Evolutionary conservation across 2,797 vertebrate species (phyloP).

Genomic region (Streptopelia turtur): DNA sequence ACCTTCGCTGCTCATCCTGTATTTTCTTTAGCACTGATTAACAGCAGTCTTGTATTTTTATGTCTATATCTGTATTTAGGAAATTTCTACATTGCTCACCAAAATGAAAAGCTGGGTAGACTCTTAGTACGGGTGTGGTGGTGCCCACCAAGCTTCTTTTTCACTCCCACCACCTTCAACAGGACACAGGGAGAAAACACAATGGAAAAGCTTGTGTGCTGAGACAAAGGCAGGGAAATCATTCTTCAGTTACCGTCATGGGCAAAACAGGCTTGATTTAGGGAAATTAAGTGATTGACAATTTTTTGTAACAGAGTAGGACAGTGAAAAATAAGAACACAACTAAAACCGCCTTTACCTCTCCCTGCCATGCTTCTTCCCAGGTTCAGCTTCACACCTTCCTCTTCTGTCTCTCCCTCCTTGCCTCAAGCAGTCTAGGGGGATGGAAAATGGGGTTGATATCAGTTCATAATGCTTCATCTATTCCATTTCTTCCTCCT

Average conservation of each 20-base stretch:
- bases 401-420: not conserved
- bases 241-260: accelerated
- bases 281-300: not conserved
- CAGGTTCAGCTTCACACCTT: not conserved
- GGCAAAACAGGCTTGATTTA: not conserved
- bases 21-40: not conserved
- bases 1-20: not conserved
- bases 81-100: accelerated
- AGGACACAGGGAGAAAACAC: not conserved
- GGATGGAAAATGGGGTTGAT: not conserved
- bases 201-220: not conserved
- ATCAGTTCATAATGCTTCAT: not conserved
- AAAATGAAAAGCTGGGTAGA: not conserved
- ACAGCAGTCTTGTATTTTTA: not conserved
- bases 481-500: not conserved
- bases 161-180: accelerated
- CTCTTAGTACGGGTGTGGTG: not conserved
- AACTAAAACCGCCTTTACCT: not conserved
- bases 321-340: not conserved
- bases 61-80: not conserved
- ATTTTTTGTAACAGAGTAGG: not conserved
- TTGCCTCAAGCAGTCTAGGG: not conserved
- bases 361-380: accelerated
- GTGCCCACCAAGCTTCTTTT: not conserved
- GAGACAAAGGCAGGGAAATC: not conserved